A percentile compares a stretch with the other conserved stretches of the same genome.
phyloP scores from a whole-genome alignment of 2,797 vertebrate species.

The Siniperca scherzeri region DNA sequence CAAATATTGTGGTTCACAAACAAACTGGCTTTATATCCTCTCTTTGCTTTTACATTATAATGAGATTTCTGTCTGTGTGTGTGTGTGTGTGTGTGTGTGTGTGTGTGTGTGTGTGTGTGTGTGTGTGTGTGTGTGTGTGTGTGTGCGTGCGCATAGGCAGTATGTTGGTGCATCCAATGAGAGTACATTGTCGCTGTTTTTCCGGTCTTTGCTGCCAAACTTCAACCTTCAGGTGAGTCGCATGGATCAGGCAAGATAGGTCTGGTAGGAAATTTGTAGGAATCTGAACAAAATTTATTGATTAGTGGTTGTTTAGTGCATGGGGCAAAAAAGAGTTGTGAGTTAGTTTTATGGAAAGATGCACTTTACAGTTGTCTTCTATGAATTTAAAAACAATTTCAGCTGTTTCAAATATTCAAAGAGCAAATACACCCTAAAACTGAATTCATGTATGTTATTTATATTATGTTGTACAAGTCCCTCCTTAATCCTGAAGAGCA shows the following conservation, averaged over 20 bases:
- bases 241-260: not conserved
- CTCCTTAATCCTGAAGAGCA: not conserved
- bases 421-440: not conserved
- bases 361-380: not conserved
- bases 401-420: not conserved
- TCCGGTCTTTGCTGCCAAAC: constrained; percentile 95
- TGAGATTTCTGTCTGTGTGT: not conserved
- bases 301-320: not conserved
- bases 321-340: not conserved
- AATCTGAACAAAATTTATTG: not conserved
- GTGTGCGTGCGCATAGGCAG: constrained; percentile 70
- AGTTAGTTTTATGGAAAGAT: not conserved
- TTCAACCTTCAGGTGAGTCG: constrained; percentile 93
- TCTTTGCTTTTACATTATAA: not conserved
- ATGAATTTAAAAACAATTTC: not conserved
- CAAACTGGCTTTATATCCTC: not conserved
- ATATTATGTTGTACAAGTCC: too few species aligned
- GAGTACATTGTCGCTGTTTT: constrained; percentile 95
- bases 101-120: constrained; percentile 28
- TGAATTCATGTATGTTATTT: not conserved
- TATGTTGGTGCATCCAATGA: constrained; percentile 86
- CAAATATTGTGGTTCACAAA: constrained; percentile 7
- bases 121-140: not conserved
- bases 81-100: constrained; percentile 31
- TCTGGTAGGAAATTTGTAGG: not conserved